These are phyloP conservation scores for Glaucidium brasilianum DNA, from an alignment of 2,113 vertebrate genomes.

Conservation along the genomic window DNA sequence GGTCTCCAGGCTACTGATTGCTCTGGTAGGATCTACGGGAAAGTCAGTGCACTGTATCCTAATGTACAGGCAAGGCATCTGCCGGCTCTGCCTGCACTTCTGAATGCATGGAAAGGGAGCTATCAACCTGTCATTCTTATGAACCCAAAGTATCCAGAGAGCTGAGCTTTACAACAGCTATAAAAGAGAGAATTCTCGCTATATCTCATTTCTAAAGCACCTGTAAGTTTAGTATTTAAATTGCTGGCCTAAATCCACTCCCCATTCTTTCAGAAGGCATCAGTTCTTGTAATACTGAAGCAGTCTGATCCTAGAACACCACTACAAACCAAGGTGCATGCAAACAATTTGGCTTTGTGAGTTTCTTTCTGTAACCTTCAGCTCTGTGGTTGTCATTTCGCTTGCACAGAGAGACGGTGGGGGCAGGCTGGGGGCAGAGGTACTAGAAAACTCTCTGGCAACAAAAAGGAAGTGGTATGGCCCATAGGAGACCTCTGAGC, in stretches of 20 bases:
- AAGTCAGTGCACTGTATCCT: not conserved
- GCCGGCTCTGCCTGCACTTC: not conserved
- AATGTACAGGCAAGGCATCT: constrained; percentile 20
- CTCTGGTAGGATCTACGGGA: not conserved
- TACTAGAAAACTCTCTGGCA: not conserved
- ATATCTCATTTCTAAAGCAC: not conserved
- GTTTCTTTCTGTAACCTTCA: not conserved
- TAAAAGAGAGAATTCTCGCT: not conserved
- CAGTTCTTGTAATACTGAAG: not conserved
- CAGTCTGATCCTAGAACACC: not conserved
- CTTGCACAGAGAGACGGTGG: not conserved
- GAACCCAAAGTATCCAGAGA: not conserved
- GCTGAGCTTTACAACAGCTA: not conserved
- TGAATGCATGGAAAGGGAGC: constrained; percentile 1
- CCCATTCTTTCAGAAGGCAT: not conserved
- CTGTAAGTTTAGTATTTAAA: not conserved
- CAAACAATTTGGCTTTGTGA: not conserved
- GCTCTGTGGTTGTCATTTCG: not conserved
- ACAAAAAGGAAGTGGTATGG: not conserved
- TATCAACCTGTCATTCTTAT: not conserved
- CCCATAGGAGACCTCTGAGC: not conserved
- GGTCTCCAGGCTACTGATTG: constrained; percentile 36
- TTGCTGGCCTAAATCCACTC: not conserved
- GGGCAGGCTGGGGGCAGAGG: not conserved
- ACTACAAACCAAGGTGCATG: not conserved